These are phyloP conservation scores for Oreortyx pictus DNA, from an alignment of 2,797 vertebrate genomes.

Conservation along the genomic window DNA sequence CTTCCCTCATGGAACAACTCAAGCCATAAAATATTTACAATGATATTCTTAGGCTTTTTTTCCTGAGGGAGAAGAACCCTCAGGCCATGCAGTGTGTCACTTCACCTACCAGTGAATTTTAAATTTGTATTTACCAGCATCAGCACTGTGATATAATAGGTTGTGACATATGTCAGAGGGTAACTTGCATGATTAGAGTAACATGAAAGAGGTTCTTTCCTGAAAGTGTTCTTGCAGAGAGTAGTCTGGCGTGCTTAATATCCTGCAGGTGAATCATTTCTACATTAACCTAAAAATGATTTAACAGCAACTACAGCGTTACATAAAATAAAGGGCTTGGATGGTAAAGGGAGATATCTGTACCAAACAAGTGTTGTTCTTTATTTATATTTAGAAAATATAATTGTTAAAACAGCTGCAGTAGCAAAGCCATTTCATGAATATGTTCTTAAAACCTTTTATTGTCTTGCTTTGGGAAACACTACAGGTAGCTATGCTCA, in stretches of 20 bases:
- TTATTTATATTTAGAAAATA: background rate
- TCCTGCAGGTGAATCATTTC: background rate
- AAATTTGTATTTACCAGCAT: slow-evolving; percentile 19
- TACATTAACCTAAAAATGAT: background rate
- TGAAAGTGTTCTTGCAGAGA: background rate
- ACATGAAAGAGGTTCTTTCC: background rate
- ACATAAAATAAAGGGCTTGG: background rate
- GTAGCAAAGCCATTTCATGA: background rate
- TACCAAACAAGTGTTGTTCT: background rate
- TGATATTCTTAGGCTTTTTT: background rate
- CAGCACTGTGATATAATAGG: background rate
- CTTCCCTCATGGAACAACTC: background rate
- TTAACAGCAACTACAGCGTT: background rate
- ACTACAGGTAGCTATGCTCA: background rate
- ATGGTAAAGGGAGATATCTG: background rate
- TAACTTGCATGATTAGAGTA: slow-evolving; percentile 9
- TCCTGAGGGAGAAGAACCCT: slow-evolving; percentile 20
- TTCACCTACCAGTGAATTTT: slow-evolving; percentile 44
- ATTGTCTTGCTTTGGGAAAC: background rate
- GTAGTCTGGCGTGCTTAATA: background rate
- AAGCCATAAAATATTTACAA: slow-evolving; percentile 4
- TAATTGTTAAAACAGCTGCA: background rate
- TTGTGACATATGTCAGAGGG: slow-evolving; percentile 42
- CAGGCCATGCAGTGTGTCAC: background rate
- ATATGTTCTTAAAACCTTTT: background rate